A percentile compares a stretch with the other conserved stretches of the same genome.
phyloP scores from a whole-genome alignment of 2,797 vertebrate genomes.

The Phataginus tricuspis region DNA sequence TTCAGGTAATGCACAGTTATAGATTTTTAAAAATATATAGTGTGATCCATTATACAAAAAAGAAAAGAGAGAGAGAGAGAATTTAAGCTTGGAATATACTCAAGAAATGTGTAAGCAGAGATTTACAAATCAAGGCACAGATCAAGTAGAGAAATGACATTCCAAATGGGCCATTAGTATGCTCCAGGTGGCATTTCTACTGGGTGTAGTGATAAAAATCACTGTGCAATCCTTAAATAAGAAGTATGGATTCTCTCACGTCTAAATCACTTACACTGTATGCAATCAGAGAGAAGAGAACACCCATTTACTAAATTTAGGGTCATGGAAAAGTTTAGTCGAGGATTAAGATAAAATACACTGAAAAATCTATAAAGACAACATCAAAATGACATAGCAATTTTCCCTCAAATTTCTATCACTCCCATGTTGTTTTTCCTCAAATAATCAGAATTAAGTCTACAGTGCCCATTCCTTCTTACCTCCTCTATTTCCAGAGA shows the following conservation, averaged over 20 bases:
- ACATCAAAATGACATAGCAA: neutral
- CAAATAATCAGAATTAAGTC: constrained; percentile 16
- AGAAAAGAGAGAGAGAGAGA: neutral
- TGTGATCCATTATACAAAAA: neutral
- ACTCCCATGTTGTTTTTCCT: neutral
- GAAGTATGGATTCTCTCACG: neutral
- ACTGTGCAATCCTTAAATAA: neutral
- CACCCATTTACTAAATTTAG: neutral
- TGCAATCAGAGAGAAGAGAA: neutral
- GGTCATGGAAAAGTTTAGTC: neutral
- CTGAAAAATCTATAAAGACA: neutral
- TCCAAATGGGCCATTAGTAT: neutral
- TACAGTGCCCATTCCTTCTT: neutral
- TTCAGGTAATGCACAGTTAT: neutral
- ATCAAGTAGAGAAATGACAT: neutral
- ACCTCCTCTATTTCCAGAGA: neutral
- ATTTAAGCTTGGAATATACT: neutral
- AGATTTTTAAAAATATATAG: constrained; percentile 16
- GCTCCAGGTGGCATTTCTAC: neutral
- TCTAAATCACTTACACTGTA: neutral
- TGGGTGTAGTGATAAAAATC: neutral
- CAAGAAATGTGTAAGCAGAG: neutral
- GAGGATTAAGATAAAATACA: neutral
- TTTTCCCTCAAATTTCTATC: constrained; percentile 2
- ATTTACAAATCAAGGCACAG: neutral